Evolutionary conservation across 2,113 vertebrate species (phyloP), one percentile per base, ranked within the genome.

Genomic region (Rallus limicola): DNA sequence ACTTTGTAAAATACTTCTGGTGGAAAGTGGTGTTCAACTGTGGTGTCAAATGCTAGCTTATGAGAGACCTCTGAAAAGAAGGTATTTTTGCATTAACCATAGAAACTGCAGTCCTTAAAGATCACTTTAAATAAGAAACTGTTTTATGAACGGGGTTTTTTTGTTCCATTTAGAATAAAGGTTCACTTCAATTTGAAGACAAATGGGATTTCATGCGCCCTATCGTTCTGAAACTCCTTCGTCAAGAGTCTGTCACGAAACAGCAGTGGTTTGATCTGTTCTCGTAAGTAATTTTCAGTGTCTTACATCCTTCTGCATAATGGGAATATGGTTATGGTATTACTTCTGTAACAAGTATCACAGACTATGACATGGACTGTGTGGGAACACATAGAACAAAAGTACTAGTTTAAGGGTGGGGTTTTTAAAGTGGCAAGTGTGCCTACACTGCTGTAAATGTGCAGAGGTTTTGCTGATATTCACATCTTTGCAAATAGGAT

Each of bases 171-270:
- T 85, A 98, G 99, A 99, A 99, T 98, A 99, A 99, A 98, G 99
- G 99, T 97, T 99, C 99, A 65, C 99, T 99, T 97, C 99, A 99
- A 72, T 99, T 99, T 98, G 99, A 99, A 98, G 99, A 99, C 97
- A 99, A 99, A 98, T 99, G 99, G 99, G 99, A 99, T 98, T 98
- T 99, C 96, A 99, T 99, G 99, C 99, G 99, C 59, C 99, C 99
- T 33, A 99, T 99, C 7, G 99, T 99, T 91, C 97, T 99, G 97
- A 99, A 99, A 97, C 98, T 99, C 96, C 98, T 99, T 92, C 99
- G 99, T 87, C 99, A 99, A 94, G 99, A 99, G 98, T 99, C 99
- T 56, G 99, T 99, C 96, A 99, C 99, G 7, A 99, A 99, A 88
- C 99, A 99, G 91, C 99, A 99, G 84, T 99, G 99, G 99, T 99